Percentiles rank a stretch among this genome's conserved stretches.
phyloP scores from a whole-genome alignment of 2,113 vertebrate species.

The Thomomys bottae region DNA sequence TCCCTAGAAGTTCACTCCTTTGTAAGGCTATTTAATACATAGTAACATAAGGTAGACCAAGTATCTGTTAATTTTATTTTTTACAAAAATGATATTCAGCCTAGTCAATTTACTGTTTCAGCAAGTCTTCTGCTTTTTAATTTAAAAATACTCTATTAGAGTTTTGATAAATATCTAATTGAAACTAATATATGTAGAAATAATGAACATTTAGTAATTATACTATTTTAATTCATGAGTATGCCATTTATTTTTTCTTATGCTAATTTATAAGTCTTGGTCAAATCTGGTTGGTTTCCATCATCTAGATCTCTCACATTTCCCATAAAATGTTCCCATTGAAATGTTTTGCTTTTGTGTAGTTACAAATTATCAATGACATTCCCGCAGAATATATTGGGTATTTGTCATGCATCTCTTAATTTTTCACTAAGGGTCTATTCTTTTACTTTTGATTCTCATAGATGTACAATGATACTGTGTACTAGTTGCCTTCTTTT shows the following conservation, averaged over 20 bases:
- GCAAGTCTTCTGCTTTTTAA: neutral
- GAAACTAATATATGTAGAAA: conserved; percentile 15
- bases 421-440: neutral
- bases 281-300: conserved; percentile 1
- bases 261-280: neutral
- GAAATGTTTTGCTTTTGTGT: neutral
- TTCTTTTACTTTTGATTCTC: neutral
- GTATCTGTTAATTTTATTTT: neutral
- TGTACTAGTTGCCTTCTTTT: neutral
- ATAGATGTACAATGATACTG: neutral
- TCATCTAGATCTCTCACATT: neutral
- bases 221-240: neutral
- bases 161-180: conserved; percentile 1
- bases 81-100: neutral
- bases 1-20: neutral
- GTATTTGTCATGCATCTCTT: neutral
- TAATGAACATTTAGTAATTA: neutral
- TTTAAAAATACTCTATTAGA: neutral
- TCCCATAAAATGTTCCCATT: neutral
- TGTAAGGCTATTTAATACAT: neutral
- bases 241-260: neutral
- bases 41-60: neutral
- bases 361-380: neutral
- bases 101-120: neutral
- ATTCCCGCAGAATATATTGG: neutral